Evolutionary conservation across 2,113 vertebrate genomes (phyloP).

Genomic region (Oriolus oriolus): DNA sequence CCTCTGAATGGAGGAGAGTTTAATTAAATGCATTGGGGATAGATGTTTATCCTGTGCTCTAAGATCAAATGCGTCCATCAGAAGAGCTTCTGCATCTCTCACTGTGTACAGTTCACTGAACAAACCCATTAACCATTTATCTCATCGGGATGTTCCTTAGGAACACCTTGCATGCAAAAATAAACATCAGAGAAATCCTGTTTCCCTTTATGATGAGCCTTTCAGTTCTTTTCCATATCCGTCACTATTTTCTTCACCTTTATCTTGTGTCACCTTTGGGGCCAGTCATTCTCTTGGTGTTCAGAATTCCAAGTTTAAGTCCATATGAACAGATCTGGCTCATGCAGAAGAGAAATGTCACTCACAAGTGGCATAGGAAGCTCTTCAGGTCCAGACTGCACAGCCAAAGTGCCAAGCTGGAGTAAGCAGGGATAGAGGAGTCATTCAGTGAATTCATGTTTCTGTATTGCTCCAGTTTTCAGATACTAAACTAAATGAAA

Average conservation of each 20-base stretch:
- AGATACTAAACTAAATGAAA: neutral
- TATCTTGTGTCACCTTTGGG: neutral
- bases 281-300: neutral
- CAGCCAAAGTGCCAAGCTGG: neutral
- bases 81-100: neutral
- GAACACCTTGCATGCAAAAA: neutral
- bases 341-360: neutral
- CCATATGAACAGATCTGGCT: neutral
- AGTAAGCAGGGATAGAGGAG: neutral
- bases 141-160: neutral
- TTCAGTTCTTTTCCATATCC: neutral
- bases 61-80: neutral
- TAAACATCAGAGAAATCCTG: neutral
- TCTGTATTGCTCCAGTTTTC: neutral
- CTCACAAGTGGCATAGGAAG: neutral
- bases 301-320: neutral
- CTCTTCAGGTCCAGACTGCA: neutral
- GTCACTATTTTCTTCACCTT: accelerated
- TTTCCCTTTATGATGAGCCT: neutral
- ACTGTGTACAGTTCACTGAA: neutral
- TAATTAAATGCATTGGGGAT: neutral
- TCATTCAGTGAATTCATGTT: neutral
- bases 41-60: neutral
- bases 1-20: neutral
- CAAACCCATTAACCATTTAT: neutral